A percentile compares a stretch with the other conserved stretches of the same genome.
These are phyloP conservation scores for Gonatopus flavifemur DNA, from an alignment of 1,140 invertebrate genomes.

Conservation along the genomic window DNA sequence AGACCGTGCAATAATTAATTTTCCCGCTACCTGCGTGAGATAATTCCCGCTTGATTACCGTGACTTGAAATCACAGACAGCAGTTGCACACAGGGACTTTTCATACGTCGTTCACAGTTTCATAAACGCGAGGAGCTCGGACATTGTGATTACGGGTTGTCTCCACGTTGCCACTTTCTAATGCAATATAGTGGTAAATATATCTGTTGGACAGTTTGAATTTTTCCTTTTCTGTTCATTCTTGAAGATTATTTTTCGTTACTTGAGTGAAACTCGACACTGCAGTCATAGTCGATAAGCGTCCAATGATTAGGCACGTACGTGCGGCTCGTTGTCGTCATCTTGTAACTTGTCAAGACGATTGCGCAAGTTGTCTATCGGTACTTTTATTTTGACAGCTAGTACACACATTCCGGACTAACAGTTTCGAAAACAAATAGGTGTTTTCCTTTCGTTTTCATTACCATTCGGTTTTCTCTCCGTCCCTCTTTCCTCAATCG, in stretches of 20 bases:
- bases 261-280: slow-evolving; percentile 28
- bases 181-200: slow-evolving; percentile 24
- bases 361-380: slow-evolving; percentile 15
- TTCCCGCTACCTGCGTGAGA: background rate
- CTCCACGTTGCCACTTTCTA: slow-evolving; percentile 31
- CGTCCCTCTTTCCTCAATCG: too few species aligned
- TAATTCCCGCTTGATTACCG: background rate
- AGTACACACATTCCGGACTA: background rate
- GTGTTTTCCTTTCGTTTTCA: too few species aligned
- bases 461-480: too few species aligned
- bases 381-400: slow-evolving; percentile 17
- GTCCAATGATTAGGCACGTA: background rate
- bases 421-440: slow-evolving; percentile 19
- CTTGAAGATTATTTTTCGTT: too few species aligned
- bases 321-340: slow-evolving; percentile 14
- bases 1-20: slow-evolving; percentile 7
- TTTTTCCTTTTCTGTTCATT: slow-evolving; percentile 14
- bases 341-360: too few species aligned
- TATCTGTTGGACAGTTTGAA: slow-evolving; percentile 11
- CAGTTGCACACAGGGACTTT: too few species aligned
- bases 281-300: slow-evolving; percentile 20
- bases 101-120: slow-evolving; percentile 5
- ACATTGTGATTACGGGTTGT: slow-evolving; percentile 33
- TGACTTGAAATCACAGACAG: too few species aligned
- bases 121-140: slow-evolving; percentile 5